A percentile compares a stretch with the other conserved stretches of the same genome.
Conservation (phyloP, 2,797 vertebrate species). For the Meriones psammophilus region DNA sequence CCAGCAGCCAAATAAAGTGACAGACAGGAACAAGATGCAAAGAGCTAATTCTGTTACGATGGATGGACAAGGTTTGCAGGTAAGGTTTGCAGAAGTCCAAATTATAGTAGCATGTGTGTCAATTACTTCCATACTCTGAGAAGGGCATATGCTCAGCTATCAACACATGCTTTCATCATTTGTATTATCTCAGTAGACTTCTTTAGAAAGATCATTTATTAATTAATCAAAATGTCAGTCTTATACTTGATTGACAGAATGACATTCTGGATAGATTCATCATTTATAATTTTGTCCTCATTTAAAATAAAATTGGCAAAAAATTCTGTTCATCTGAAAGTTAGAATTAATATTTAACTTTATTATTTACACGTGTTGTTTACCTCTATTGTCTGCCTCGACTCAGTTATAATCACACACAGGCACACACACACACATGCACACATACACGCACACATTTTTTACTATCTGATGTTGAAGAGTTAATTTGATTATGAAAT, state of each 20-base stretch:
- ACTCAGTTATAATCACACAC: not conserved
- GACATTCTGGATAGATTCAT: constrained; percentile 64
- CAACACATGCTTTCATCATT: constrained; percentile 47
- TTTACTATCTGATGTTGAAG: not conserved
- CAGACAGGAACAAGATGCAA: constrained; percentile 94
- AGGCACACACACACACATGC: not conserved
- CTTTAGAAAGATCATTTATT: constrained; percentile 50
- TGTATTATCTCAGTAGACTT: constrained; percentile 30
- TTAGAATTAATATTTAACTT: not conserved
- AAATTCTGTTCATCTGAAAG: not conserved
- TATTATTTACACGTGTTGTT: not conserved
- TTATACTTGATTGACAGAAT: constrained; percentile 66
- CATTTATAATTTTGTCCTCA: not conserved
- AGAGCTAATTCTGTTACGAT: constrained; percentile 96
- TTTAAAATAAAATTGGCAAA: constrained; percentile 55
- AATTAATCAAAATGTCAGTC: constrained; percentile 71
- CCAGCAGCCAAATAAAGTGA: constrained; percentile 90
- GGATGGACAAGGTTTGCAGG: constrained; percentile 97
- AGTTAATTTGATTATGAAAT: constrained; percentile 18
- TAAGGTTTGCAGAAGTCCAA: constrained; percentile 77
- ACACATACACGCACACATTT: not conserved
- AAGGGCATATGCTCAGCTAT: constrained; percentile 32
- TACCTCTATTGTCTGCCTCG: not conserved
- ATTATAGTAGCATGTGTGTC: not conserved
- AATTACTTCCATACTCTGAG: not conserved